Evolutionary conservation across 2,113 vertebrate species (phyloP).

Genomic region (Xenopus laevis): DNA sequence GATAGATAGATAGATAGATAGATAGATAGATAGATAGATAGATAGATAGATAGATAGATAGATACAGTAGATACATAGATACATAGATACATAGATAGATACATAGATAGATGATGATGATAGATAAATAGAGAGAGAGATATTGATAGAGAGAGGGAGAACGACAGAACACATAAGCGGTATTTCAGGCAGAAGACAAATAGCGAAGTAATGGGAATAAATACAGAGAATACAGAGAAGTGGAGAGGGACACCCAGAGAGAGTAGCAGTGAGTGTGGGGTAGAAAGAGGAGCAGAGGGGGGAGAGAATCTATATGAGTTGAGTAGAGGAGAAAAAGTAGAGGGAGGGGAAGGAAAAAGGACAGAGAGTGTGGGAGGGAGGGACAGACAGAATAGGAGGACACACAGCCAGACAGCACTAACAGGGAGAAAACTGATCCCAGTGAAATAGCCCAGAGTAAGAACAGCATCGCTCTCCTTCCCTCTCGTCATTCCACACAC

Average conservation of each 20-base stretch:
- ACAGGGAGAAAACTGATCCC: slow-evolving; percentile 36
- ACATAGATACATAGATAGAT: no score
- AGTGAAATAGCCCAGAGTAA: slow-evolving; percentile 17
- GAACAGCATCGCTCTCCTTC: slow-evolving; percentile 7
- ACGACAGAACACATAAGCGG: no score
- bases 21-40: no score
- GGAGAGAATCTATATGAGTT: slow-evolving; percentile 4
- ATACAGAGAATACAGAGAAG: no score
- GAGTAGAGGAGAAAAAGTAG: slow-evolving; percentile 24
- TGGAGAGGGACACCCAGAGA: not conserved
- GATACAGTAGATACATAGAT: no score
- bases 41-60: no score
- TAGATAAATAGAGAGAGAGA: no score
- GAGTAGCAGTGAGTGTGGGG: not conserved
- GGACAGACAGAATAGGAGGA: slow-evolving; percentile 27
- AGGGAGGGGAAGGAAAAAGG: not conserved
- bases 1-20: no score
- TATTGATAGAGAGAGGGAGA: no score
- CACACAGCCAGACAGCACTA: slow-evolving; percentile 23
- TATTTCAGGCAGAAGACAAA: no score
- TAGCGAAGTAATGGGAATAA: no score
- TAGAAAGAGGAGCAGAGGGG: not conserved
- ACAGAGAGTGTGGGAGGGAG: slow-evolving; percentile 5
- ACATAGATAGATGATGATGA: no score
- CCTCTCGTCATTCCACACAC: slow-evolving; percentile 8